A percentile compares a stretch with the other conserved stretches of the same genome.
These are phyloP conservation scores for Caranx ignobilis DNA, from an alignment of 2,113 vertebrate species.

Conservation along the genomic window DNA sequence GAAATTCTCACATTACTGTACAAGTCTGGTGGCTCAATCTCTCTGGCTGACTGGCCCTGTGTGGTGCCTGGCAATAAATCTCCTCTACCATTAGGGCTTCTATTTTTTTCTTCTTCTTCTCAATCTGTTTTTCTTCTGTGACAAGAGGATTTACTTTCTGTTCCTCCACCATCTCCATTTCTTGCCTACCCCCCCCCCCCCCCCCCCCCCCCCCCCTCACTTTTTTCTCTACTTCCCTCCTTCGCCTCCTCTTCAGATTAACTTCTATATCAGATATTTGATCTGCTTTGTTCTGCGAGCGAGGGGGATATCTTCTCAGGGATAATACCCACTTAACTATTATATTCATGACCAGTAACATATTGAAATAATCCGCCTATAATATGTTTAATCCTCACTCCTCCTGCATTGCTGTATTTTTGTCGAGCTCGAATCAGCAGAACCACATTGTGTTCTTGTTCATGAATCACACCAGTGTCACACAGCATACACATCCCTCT, in stretches of 20 bases:
- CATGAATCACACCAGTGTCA: background rate
- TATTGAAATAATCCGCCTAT: slow-evolving; percentile 37
- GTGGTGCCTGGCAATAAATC: slow-evolving; percentile 50
- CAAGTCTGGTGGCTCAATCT: slow-evolving; percentile 47
- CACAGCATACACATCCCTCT: background rate
- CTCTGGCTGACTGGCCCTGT: slow-evolving; percentile 36
- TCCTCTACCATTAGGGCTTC: slow-evolving; percentile 27
- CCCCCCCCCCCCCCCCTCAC: background rate
- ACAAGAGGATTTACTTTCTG: slow-evolving; percentile 57
- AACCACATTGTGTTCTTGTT: slow-evolving; percentile 7
- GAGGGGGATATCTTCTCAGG: slow-evolving; percentile 16
- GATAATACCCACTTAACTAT: slow-evolving; percentile 50
- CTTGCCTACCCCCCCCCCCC: background rate
- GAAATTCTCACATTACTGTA: slow-evolving; percentile 64
- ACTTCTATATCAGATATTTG: slow-evolving; percentile 36
- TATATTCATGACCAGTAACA: slow-evolving; percentile 43
- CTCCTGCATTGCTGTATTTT: slow-evolving; percentile 18
- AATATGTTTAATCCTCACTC: slow-evolving; percentile 45
- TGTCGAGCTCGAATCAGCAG: slow-evolving; percentile 21
- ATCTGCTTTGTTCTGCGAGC: slow-evolving; percentile 51
- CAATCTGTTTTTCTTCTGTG: slow-evolving; percentile 53
- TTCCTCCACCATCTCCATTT: slow-evolving; percentile 35
- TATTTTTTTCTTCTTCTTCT: background rate
- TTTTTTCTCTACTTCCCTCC: background rate
- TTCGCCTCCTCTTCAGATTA: slow-evolving; percentile 25